Evolutionary conservation across 64 coral and sea anemone genomes (phyloP).

Genomic region (Orbicella faveolata): DNA sequence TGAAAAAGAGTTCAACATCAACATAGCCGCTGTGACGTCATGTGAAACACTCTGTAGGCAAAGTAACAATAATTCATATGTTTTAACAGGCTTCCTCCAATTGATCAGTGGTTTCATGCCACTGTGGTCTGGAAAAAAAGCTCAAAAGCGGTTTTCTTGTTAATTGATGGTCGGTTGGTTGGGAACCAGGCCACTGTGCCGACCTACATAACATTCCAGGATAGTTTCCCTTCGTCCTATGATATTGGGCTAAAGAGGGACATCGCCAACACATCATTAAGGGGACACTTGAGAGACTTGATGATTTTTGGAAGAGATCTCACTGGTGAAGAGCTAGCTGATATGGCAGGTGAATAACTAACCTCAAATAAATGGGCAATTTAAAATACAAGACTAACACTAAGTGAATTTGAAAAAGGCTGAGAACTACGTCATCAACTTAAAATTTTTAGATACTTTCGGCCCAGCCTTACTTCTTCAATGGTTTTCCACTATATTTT

Average conservation of each 20-base stretch:
- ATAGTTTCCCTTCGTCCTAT: not conserved
- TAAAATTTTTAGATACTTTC: too few species aligned
- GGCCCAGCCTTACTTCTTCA: too few species aligned
- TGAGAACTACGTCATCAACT: too few species aligned
- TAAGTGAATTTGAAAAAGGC: too few species aligned
- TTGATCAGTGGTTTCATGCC: constrained; percentile 3
- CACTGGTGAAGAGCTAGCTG: not conserved
- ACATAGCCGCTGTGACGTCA: too few species aligned
- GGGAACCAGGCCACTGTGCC: too few species aligned
- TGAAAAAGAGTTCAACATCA: too few species aligned
- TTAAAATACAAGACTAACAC: too few species aligned
- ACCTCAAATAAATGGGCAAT: not conserved
- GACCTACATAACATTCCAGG: not conserved
- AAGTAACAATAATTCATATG: not conserved
- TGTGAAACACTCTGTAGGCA: too few species aligned
- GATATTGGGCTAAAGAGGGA: not conserved
- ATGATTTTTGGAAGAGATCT: not conserved
- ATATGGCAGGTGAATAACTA: not conserved
- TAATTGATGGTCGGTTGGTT: not conserved
- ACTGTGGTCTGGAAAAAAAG: not conserved
- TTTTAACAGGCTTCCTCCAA: not conserved
- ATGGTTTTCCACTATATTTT: too few species aligned
- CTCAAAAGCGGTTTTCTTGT: not conserved
- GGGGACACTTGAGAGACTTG: constrained; percentile 15
- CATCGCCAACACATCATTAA: not conserved